Conservation (phyloP, 2,888 invertebrate genomes). For the Muschampia plurimacula region DNA sequence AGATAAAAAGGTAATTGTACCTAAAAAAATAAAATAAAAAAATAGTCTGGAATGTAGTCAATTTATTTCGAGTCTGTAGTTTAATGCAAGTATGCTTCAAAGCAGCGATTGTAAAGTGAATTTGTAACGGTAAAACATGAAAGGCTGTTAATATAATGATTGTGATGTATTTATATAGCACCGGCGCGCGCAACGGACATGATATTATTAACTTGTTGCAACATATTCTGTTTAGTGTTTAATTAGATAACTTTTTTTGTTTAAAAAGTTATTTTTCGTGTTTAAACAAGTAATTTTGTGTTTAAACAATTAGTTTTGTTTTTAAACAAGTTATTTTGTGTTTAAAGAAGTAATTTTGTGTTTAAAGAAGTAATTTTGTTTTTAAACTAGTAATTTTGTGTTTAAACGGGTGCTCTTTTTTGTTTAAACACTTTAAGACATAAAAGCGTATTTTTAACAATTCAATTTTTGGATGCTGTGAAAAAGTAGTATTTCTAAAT, state of each 20-base stretch:
- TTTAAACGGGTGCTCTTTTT: too few relatives aligned
- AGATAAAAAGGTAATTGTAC: too few relatives aligned
- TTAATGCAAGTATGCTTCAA: conserved; percentile 28
- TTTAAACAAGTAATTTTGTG: background rate
- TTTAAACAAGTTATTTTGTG: background rate
- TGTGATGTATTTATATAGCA: conserved; percentile 75
- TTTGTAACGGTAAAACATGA: conserved; percentile 65
- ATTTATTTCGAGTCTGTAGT: background rate
- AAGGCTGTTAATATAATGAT: conserved; percentile 74
- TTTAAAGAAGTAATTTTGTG: background rate
- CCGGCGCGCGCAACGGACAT: conserved; percentile 72
- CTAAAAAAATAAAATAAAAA: too few relatives aligned
- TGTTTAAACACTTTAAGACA: too few relatives aligned
- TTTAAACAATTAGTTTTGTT: background rate
- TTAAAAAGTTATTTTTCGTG: background rate
- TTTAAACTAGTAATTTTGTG: background rate
- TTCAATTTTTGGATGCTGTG: too few relatives aligned
- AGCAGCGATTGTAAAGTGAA: conserved; percentile 29
- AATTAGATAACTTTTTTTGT: background rate
- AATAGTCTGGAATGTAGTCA: background rate
- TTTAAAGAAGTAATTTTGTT: background rate
- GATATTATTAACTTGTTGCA: conserved; percentile 29
- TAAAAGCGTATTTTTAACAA: too few relatives aligned
- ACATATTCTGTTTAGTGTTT: background rate
- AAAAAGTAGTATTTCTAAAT: too few relatives aligned